These are phyloP conservation scores for Escarpia spicata DNA, from an alignment of 2,888 invertebrate species.

Conservation along the genomic window DNA sequence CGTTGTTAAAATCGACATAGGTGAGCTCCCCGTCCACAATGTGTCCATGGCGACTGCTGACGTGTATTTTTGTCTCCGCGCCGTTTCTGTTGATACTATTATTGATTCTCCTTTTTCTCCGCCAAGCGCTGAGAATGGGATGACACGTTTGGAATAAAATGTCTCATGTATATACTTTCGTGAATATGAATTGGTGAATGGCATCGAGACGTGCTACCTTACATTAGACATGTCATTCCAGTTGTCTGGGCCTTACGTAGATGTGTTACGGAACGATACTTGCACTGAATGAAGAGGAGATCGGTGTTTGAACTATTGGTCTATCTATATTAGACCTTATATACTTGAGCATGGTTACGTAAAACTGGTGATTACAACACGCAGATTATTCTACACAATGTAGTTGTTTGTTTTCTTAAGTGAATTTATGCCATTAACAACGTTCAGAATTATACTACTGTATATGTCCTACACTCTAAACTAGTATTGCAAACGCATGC, in stretches of 20 bases:
- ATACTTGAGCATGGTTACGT: no score
- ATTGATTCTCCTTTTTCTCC: background rate
- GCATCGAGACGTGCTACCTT: background rate
- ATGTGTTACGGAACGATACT: background rate
- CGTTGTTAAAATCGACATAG: constrained; percentile 54
- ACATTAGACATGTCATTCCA: background rate
- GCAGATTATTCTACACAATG: no score
- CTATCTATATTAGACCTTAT: no score
- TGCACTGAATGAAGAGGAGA: background rate
- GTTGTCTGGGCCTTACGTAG: background rate
- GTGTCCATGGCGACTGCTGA: constrained; percentile 49
- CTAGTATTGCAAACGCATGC: background rate
- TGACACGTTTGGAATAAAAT: background rate
- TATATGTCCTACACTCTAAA: background rate
- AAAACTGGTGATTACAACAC: no score
- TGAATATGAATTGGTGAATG: background rate
- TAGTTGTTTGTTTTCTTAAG: no score
- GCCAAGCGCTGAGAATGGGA: background rate
- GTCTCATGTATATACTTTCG: background rate
- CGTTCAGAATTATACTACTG: no score
- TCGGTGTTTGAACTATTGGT: background rate
- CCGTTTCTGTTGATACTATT: background rate
- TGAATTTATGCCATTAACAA: no score
- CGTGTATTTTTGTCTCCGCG: background rate
- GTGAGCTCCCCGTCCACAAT: constrained; percentile 51